Evolutionary conservation across 2,888 invertebrate species (phyloP), one percentile per base, ranked within the genome.

Genomic region (Oasisia sp.): DNA sequence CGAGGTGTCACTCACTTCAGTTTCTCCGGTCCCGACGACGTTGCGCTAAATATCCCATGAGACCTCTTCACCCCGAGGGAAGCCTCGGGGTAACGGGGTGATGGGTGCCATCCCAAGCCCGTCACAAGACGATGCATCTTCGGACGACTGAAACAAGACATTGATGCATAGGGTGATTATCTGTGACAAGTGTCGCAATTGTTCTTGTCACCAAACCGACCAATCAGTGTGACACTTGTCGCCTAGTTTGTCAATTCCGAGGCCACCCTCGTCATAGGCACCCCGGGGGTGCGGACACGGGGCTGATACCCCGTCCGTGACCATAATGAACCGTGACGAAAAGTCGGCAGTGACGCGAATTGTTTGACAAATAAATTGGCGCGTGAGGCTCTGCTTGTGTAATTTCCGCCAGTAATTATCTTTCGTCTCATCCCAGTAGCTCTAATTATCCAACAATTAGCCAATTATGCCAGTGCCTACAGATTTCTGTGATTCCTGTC

Each of bases 171-270:
- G 2, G 74, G 74, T 74, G 74, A 74, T 74, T 74, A 74, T 74
- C 27, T 74, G 74, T 74, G 74, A 74, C 74, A 74, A 74, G 74
- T 74, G 74, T 74, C 74, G 74, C 74, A 74, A 74, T 74, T 74
- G 74, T 74, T 74, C 74, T 74, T 74, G 74, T 74, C 74, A 74
- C 74, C 74, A n/a, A 74, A 19, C 74, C 74, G 74, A 74, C 74
- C 74, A 74, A 74, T 74, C 74, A 74, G 74, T 74, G 74, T 74
- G 74, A 74, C 74, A 74, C 74, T 74, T 74, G 74, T 74, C 74
- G 74, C 74, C 19, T 74, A 74, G 74, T 74, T 74, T 74, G 74
- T 74, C 74, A 74, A 19, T 19, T 74, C 74, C 7, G 74, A 74
- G 74, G 74, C 27, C 19, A 74, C 19, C 74, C 74, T 74, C 74